phyloP scores from a whole-genome alignment of 2,888 invertebrate species.

The Microdon myrmicae region DNA sequence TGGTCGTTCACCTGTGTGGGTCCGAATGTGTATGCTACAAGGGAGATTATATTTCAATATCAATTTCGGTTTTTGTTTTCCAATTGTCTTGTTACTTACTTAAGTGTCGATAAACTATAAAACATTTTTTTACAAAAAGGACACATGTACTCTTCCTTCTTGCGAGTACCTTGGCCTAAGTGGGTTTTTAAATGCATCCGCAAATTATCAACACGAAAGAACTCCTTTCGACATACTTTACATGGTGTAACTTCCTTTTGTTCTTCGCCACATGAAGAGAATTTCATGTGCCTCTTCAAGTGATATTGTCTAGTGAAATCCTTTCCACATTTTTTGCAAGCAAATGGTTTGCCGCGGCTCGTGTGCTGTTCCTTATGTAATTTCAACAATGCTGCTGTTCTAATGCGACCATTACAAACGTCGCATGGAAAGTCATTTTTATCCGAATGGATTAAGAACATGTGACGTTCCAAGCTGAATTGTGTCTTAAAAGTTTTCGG shows the following conservation, averaged over 20 bases:
- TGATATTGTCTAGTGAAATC: conserved; percentile 82
- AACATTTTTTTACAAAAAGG: conserved; percentile 76
- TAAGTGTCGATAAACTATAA: conserved; percentile 71
- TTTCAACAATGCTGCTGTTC: conserved; percentile 71
- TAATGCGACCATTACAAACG: conserved; percentile 76
- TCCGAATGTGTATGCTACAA: conserved; percentile 72
- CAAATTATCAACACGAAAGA: conserved; percentile 74
- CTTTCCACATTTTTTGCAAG: conserved; percentile 76
- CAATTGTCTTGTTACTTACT: conserved; percentile 60
- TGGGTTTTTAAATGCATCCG: conserved; percentile 77
- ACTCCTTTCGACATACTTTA: conserved; percentile 65
- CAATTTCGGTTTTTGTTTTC: not conserved
- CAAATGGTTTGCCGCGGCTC: conserved; percentile 71
- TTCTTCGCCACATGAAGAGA: conserved; percentile 61
- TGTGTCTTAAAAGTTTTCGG: conserved; percentile 78
- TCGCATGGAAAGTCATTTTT: conserved; percentile 73
- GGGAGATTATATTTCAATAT: not conserved
- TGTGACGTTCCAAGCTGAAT: conserved; percentile 74
- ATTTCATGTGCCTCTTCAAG: conserved; percentile 69
- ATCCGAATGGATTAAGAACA: conserved; percentile 76
- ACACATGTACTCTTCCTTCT: conserved; percentile 71
- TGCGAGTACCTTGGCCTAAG: conserved; percentile 71
- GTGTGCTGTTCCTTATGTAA: conserved; percentile 75
- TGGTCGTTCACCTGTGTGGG: conserved; percentile 75
- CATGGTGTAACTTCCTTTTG: conserved; percentile 63